Evolutionary conservation across 2,113 vertebrate species (phyloP).

Genomic region (Monopterus albus): DNA sequence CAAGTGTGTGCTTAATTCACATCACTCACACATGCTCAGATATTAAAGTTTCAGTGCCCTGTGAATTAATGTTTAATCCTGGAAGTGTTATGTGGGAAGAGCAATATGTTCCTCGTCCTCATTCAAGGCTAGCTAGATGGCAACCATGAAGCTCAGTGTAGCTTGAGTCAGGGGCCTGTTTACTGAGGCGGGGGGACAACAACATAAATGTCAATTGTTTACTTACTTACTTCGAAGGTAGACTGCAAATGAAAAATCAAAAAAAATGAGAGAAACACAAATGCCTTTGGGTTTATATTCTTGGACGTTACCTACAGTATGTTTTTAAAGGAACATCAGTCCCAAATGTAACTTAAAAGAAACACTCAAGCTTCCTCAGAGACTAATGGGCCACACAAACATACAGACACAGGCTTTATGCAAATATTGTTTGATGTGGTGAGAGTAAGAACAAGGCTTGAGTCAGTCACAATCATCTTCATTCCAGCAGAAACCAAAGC

Average conservation of each 20-base stretch:
- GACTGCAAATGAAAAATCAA: conserved; percentile 49
- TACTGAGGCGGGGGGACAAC: conserved; percentile 30
- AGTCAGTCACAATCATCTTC: no score
- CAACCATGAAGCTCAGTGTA: conserved; percentile 59
- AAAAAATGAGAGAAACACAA: conserved; percentile 12
- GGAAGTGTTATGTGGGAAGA: conserved; percentile 66
- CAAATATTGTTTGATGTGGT: no score
- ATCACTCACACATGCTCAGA: conserved; percentile 51
- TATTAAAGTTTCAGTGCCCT: conserved; percentile 79
- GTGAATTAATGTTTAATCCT: conserved; percentile 82
- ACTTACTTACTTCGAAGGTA: no score
- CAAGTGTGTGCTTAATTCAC: conserved; percentile 40
- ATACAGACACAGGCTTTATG: no score
- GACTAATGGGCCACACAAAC: no score
- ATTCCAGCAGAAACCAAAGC: no score
- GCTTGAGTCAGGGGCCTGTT: conserved; percentile 66
- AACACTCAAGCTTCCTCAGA: conserved; percentile 9
- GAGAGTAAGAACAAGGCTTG: no score
- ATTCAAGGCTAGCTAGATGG: conserved; percentile 74
- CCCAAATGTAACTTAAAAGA: conserved; percentile 7
- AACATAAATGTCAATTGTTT: conserved; percentile 37
- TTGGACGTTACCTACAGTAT: conserved; percentile 28
- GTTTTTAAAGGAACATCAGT: not conserved
- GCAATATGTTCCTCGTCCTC: conserved; percentile 80
- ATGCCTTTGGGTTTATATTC: conserved; percentile 22